These are phyloP conservation scores for Odontocolon sp. DNA, from an alignment of 2,888 invertebrate species.

Conservation along the genomic window DNA sequence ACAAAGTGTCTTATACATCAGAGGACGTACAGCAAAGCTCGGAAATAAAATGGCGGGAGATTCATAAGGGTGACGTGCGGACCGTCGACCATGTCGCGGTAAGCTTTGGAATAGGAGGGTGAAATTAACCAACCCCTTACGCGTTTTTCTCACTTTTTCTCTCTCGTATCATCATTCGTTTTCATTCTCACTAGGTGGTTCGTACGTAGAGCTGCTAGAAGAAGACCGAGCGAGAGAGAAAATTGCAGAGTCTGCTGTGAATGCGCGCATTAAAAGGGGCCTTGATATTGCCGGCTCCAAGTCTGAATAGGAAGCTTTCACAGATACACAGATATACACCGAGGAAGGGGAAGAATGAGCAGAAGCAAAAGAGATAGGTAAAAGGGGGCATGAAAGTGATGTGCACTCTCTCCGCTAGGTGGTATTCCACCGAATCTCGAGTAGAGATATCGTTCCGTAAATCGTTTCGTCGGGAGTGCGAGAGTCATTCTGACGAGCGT, in stretches of 20 bases:
- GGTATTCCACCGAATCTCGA: conserved; percentile 25
- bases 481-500: neutral
- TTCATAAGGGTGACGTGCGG: conserved; percentile 12
- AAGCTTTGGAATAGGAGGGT: conserved; percentile 55
- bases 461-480: conserved; percentile 8
- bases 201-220: conserved; percentile 47
- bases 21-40: conserved; percentile 9
- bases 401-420: conserved; percentile 16
- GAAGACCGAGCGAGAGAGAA: too few species aligned
- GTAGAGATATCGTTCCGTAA: conserved; percentile 17
- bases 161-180: conserved; percentile 9
- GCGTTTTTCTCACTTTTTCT: conserved; percentile 58
- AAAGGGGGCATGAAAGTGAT: conserved; percentile 39
- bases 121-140: conserved; percentile 63
- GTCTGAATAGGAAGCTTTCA: conserved; percentile 53
- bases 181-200: conserved; percentile 58
- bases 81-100: conserved; percentile 44
- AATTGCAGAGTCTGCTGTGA: conserved; percentile 32
- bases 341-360: conserved; percentile 17
- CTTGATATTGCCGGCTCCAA: conserved; percentile 56
- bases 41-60: conserved; percentile 65
- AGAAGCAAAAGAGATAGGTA: conserved; percentile 41
- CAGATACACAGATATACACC: conserved; percentile 17
- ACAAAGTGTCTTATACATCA: conserved; percentile 18
- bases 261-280: conserved; percentile 52